phyloP scores from a whole-genome alignment of 2,113 vertebrate genomes.

The Rhabdomys dilectus region DNA sequence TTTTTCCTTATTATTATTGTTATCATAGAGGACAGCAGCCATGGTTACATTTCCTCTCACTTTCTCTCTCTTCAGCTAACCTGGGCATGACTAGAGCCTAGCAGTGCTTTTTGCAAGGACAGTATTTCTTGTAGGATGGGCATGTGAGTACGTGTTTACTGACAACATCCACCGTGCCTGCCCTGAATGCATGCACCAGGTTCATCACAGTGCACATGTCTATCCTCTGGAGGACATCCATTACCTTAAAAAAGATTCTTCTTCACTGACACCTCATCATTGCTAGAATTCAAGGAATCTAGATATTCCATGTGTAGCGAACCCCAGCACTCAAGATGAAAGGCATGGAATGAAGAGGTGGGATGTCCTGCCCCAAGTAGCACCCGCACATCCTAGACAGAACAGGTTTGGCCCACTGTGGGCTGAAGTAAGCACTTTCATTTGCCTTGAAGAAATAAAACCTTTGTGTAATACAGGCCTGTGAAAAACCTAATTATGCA shows the following conservation, averaged over 20 bases:
- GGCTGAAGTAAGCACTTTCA: neutral
- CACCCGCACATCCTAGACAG: neutral
- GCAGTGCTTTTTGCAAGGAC: neutral
- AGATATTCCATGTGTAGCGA: constrained; percentile 9
- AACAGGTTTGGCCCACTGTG: neutral
- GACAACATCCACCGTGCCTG: neutral
- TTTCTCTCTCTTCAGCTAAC: constrained; percentile 5
- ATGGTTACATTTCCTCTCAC: constrained; percentile 23
- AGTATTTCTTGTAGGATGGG: neutral
- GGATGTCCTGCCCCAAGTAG: neutral
- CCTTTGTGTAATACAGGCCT: neutral
- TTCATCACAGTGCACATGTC: neutral
- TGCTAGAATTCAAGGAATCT: constrained; percentile 31
- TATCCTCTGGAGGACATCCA: neutral
- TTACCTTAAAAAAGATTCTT: constrained; percentile 5
- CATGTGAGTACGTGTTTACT: neutral
- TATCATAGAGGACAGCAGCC: neutral
- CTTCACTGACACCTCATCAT: neutral
- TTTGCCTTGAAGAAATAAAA: constrained; percentile 1
- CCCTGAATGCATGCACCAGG: neutral
- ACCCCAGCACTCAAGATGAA: constrained; percentile 12
- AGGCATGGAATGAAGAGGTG: neutral
- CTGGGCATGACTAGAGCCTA: constrained; percentile 14
- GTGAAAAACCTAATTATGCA: neutral
- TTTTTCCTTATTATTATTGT: neutral